Evolutionary conservation across 2,888 invertebrate genomes (phyloP), one percentile per base, ranked within the genome.

Genomic region (Tuberolachnus salignus): DNA sequence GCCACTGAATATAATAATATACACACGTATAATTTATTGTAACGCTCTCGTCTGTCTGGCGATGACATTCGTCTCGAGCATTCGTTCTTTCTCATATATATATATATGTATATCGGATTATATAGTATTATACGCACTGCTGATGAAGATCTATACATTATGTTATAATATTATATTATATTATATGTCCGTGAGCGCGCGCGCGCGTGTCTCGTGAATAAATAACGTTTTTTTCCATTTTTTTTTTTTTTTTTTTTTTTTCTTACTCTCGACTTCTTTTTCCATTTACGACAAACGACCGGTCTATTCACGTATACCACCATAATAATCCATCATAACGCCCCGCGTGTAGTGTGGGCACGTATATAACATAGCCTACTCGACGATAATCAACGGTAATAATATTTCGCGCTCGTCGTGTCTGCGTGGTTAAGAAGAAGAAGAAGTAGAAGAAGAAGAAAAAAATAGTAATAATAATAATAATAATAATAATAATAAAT

Each of bases 201-300:
- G 46, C n/a, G 21, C 53, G 51, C 21, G 72, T 63, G 51, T 73
- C 63, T 73, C 63, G 63, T 73, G 63, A 74, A 64, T 74, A 64
- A 74, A 74, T 74, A 74, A 64, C 1, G 34, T 46, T 11, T 73
- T 51, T 61, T 19, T 57, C n/a, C n/a, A n/a, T n/a, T n/a, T n/a
- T n/a, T n/a, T n/a, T n/a, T n/a, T n/a, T n/a, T n/a, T n/a, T n/a
- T n/a, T n/a, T n/a, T n/a, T n/a, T n/a, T n/a, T n/a, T n/a, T n/a
- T n/a, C n/a, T n/a, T n/a, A n/a, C n/a, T 34, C 34, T 34, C 34
- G 6, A 3, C 6, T 6, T 34, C 26, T 26, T 26, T 19, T 13
- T 51, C 46, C 16, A 16, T 44, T 9, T 11, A 63, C 72, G 61
- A 61, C 61, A 42, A 73, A 73, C 34, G 63, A 63, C 49, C 44